Evolutionary conservation across 2,797 vertebrate species (phyloP), one percentile per base, ranked within the genome.

Genomic region (Morelia viridis): DNA sequence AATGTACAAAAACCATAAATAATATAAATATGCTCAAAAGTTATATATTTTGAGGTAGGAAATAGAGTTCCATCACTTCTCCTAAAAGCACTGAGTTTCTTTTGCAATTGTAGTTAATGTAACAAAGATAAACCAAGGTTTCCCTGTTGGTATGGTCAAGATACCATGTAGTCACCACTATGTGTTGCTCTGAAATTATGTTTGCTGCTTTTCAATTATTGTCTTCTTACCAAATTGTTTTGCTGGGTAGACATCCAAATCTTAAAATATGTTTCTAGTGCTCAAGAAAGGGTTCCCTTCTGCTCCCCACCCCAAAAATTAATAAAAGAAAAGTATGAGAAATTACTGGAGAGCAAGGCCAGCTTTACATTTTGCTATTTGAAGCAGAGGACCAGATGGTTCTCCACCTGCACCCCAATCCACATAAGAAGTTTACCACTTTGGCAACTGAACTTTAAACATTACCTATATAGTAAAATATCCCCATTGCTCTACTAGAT

Each of bases 11-110:
- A 94, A 93, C 95, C 96, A 98, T 97, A 98, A 98, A 98, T 97
- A 97, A 96, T 92, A 97, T 95, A 95, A 96, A 97, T 93, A 97
- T 92, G 94, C 22, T 80, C 93, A 89, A 96, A 46, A 93, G 41
- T 94, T 96, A 93, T 91, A 95, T 96, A 97, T 95, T 96, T 91
- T 98, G 98, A 98, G 98, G 98, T 98, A 99, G 98, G 98, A 97
- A 97, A 97, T 80, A 97, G 96, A 94, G 95, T 96, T 90, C 83
- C 92, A 96, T 91, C 85, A 7, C 90, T 96, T 97, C 95, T 96
- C 96, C 96, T 97, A 95, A 95, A 86, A 96, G 93, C 56, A 91
- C 50, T 53, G n/a, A 83, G 88, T 84, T 1, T 65, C 90, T 86
- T 57, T 68, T 46, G 19, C 50, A 89, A 24, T 57, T 15, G 28